Evolutionary conservation across 2,113 vertebrate genomes (phyloP).

Genomic region (Neolamprologus hecqui): DNA sequence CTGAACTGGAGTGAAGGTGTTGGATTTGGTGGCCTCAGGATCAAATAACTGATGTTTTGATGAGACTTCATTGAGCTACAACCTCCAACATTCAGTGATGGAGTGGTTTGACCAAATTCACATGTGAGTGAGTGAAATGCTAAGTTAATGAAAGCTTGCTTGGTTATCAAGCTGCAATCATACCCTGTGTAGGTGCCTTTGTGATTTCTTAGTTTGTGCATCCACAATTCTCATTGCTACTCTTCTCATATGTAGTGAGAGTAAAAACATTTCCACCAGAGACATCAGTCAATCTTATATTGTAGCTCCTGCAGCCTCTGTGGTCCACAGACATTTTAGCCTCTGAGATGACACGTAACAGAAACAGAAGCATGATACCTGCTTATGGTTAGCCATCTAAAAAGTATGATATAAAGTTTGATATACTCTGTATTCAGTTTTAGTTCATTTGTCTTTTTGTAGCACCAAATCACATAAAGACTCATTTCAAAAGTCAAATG

Average conservation of each 20-base stretch:
- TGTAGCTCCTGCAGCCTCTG: neutral
- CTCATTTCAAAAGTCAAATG: accelerated
- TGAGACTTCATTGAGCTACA: neutral
- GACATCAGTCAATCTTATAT: accelerated
- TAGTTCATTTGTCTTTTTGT: neutral
- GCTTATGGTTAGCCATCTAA: neutral
- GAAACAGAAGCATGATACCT: accelerated
- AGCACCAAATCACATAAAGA: neutral
- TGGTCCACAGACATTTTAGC: neutral
- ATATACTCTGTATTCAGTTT: accelerated
- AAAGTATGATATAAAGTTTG: accelerated
- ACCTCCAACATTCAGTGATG: neutral
- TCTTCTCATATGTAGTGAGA: accelerated
- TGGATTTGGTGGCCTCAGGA: neutral
- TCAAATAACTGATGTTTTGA: neutral
- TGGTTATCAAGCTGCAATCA: neutral
- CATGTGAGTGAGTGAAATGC: neutral
- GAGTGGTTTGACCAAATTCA: neutral
- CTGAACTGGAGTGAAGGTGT: neutral
- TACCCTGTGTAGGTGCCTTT: accelerated
- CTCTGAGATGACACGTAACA: accelerated
- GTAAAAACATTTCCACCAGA: accelerated
- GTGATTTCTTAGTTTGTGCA: neutral
- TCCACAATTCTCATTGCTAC: neutral
- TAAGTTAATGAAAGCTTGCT: neutral